These are phyloP conservation scores for Alcedo quadribrachys DNA, from an alignment of 2,797 vertebrate species.

Conservation along the genomic window DNA sequence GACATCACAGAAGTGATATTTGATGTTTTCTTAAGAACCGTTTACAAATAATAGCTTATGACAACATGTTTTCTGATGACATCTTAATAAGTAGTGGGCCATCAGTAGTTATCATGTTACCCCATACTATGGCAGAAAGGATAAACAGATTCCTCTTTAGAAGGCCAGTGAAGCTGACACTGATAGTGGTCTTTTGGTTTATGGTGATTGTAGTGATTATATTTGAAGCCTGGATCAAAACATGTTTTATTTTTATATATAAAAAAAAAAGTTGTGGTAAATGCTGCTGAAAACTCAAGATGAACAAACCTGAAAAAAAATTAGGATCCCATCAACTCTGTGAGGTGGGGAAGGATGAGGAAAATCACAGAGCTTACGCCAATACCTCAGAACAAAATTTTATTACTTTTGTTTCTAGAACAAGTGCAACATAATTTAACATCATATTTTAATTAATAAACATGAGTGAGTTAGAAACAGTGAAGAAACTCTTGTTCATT, in stretches of 20 bases:
- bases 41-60: conserved; percentile 39
- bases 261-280: background rate
- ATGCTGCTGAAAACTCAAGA: background rate
- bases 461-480: background rate
- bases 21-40: background rate
- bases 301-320: background rate
- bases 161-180: conserved; percentile 41
- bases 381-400: background rate
- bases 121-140: conserved; percentile 22
- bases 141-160: conserved; percentile 11
- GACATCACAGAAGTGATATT: background rate
- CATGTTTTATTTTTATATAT: background rate
- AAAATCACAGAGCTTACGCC: background rate
- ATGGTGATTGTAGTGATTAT: background rate
- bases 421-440: background rate
- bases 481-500: background rate
- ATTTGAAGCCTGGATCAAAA: conserved; percentile 23
- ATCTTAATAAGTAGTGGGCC: conserved; percentile 33
- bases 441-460: background rate
- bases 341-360: background rate
- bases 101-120: conserved; percentile 52
- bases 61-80: conserved; percentile 43
- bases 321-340: background rate
- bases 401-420: background rate
- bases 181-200: background rate